Conservation (phyloP, 2,113 vertebrate species). For the Micromys minutus region DNA sequence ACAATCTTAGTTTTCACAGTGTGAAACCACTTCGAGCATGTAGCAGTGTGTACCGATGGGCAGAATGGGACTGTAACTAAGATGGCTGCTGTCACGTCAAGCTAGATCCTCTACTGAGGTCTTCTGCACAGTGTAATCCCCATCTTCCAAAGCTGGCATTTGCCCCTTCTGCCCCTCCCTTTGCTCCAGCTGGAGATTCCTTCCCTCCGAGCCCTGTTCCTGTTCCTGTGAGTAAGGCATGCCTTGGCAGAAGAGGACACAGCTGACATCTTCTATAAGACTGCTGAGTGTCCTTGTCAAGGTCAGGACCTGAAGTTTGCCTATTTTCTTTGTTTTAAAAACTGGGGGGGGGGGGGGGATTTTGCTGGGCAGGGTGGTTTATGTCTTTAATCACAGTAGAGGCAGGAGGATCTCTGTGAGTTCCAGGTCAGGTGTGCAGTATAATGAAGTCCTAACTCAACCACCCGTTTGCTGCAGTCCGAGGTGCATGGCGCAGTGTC, state of each 20-base stretch:
- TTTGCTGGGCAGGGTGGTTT: not conserved
- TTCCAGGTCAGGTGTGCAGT: not conserved
- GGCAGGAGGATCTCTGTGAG: not conserved
- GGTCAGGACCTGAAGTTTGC: not conserved
- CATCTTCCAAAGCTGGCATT: not conserved
- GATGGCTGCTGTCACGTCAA: not conserved
- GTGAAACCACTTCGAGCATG: not conserved
- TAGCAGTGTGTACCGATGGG: not conserved
- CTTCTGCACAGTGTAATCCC: not conserved
- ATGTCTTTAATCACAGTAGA: not conserved
- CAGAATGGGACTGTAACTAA: not conserved
- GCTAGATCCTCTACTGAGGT: not conserved
- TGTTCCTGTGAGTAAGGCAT: not conserved
- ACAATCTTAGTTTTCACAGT: too few relatives aligned
- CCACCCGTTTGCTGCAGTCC: not conserved
- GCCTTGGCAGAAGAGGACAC: not conserved
- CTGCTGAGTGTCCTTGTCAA: not conserved
- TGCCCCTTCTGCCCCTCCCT: not conserved
- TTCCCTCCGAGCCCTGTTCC: not conserved
- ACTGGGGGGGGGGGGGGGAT: not conserved
- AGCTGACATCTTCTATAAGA: not conserved
- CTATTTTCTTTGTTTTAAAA: constrained; percentile 23
- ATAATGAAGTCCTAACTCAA: not conserved
- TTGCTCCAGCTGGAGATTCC: too few relatives aligned
- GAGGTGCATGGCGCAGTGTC: not conserved